These are phyloP conservation scores for Hipposideros armiger DNA, from an alignment of 2,113 vertebrate species.

Conservation along the genomic window DNA sequence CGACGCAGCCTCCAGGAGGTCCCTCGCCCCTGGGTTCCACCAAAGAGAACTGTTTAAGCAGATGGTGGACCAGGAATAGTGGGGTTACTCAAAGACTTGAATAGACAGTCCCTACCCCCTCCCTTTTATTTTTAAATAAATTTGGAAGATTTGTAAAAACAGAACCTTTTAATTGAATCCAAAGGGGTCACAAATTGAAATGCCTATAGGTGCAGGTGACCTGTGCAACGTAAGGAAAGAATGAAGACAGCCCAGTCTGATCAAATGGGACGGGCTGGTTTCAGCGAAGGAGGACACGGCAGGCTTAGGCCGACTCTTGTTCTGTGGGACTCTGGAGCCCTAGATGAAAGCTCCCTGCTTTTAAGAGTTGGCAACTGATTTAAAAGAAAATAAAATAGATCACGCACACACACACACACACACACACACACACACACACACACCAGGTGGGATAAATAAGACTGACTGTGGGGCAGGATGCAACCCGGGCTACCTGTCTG, in stretches of 20 bases:
- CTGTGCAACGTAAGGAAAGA: background rate
- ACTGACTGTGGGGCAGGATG: background rate
- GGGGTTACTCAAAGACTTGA: background rate
- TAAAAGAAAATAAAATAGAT: background rate
- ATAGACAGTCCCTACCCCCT: background rate
- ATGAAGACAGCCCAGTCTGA: background rate
- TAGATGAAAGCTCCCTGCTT: background rate
- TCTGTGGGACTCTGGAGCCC: background rate
- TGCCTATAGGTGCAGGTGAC: background rate
- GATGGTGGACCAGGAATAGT: background rate
- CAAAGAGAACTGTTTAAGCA: slow-evolving; percentile 35
- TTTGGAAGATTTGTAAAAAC: background rate
- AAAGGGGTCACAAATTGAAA: background rate
- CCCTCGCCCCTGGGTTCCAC: background rate
- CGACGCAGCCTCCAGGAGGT: background rate
- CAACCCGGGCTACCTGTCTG: background rate
- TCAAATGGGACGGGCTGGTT: background rate
- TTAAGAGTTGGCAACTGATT: background rate
- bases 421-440: background rate
- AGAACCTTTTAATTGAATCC: background rate
- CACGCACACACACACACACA: background rate
- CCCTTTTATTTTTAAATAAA: slow-evolving; percentile 23
- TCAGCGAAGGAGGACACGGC: background rate
- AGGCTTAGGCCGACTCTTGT: background rate
- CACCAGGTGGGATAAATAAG: background rate